These are phyloP conservation scores for Tetrao urogallus DNA, from an alignment of 2,113 vertebrate species.

Conservation along the genomic window DNA sequence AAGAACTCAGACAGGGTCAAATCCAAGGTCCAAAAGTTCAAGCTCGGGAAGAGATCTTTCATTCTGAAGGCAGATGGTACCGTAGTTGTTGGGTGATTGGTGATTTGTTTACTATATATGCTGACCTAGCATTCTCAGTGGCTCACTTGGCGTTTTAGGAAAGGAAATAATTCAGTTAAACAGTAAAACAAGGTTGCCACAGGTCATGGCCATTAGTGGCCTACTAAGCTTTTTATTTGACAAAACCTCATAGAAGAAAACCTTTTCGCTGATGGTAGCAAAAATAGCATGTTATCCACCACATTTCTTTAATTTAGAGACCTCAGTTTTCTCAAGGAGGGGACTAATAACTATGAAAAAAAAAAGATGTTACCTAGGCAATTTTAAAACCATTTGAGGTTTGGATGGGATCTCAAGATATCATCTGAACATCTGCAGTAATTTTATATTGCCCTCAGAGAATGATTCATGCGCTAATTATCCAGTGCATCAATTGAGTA, in stretches of 20 bases:
- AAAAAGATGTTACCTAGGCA: not conserved
- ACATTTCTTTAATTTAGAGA: conserved; percentile 66
- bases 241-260: conserved; percentile 36
- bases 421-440: conserved; percentile 69
- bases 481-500: conserved; percentile 4
- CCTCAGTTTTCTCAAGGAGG: conserved; percentile 47
- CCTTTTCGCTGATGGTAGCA: conserved; percentile 60
- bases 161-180: conserved; percentile 62
- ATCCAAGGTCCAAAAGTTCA: conserved; percentile 12
- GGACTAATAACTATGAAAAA: conserved; percentile 2
- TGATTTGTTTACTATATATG: conserved; percentile 34
- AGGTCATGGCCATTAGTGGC: conserved; percentile 68
- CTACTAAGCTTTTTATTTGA: conserved; percentile 54
- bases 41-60: not conserved
- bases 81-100: not conserved
- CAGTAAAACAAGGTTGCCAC: conserved; percentile 43
- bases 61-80: not conserved
- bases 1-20: conserved; percentile 17
- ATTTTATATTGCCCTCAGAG: conserved; percentile 69
- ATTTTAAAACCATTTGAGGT: conserved; percentile 60
- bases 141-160: not conserved
- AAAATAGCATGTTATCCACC: conserved; percentile 45
- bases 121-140: conserved; percentile 33
- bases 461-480: conserved; percentile 70
- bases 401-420: conserved; percentile 66